Percentiles rank a stretch among this genome's conserved stretches.
Conservation (phyloP, 1,140 invertebrate genomes). For the Laodelphax striatellus region DNA sequence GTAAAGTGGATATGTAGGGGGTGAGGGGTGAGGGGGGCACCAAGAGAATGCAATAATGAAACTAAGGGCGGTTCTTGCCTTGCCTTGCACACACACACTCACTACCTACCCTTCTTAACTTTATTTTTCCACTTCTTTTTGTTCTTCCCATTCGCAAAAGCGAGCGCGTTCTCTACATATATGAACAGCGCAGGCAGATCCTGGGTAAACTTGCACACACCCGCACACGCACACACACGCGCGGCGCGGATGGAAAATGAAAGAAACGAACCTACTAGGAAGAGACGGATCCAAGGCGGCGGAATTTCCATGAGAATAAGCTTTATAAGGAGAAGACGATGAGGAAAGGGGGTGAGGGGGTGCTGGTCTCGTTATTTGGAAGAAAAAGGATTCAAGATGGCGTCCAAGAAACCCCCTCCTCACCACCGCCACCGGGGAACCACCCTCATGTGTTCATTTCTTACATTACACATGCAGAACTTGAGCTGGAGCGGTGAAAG, state of each 20-base stretch:
- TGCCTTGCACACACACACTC: no score
- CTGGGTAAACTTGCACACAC: neutral
- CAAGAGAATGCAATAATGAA: conserved; percentile 2
- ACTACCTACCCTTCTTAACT: no score
- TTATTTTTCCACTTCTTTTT: no score
- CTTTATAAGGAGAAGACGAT: neutral
- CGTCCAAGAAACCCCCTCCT: neutral
- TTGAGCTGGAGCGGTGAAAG: neutral
- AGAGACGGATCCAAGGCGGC: neutral
- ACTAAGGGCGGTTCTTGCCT: neutral
- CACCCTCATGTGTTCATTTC: neutral
- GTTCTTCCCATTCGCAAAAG: no score
- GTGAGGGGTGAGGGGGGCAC: neutral
- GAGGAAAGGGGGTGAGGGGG: neutral
- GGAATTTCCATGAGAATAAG: conserved; percentile 3
- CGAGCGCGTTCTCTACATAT: no score
- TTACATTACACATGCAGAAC: conserved; percentile 1
- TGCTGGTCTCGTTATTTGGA: conserved; percentile 1
- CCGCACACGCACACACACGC: no score
- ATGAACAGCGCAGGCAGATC: neutral
- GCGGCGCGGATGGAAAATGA: neutral
- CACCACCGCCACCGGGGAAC: no score
- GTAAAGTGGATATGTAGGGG: neutral
- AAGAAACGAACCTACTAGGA: neutral
- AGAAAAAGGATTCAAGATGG: conserved; percentile 3